phyloP scores from a whole-genome alignment of 2,113 vertebrate genomes.

The Anser brachyrhynchus region DNA sequence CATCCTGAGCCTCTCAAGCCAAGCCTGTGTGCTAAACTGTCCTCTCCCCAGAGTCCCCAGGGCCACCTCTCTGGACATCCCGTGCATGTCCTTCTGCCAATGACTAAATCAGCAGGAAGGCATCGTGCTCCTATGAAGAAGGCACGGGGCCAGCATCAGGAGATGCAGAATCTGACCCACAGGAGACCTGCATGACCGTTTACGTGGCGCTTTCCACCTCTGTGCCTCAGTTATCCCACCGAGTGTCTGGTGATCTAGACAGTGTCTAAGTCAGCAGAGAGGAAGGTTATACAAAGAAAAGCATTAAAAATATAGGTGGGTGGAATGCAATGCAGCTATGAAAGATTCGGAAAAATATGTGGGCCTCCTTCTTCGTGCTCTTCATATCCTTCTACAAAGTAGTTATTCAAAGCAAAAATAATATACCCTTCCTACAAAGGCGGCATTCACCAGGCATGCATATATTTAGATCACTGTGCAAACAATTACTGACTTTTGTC shows the following conservation, averaged over 20 bases:
- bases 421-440: neutral
- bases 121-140: neutral
- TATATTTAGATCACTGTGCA: neutral
- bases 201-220: neutral
- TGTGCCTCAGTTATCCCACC: neutral
- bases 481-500: neutral
- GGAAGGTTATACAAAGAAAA: neutral
- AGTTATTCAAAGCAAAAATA: conserved; percentile 11
- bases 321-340: neutral
- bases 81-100: accelerated
- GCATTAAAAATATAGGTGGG: neutral
- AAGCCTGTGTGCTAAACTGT: neutral
- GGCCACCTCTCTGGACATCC: accelerated
- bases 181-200: neutral
- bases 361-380: neutral
- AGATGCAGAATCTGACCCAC: neutral
- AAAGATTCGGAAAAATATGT: neutral
- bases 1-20: neutral
- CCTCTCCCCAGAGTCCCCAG: neutral
- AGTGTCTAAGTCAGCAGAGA: neutral
- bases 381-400: neutral
- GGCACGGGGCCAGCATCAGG: neutral
- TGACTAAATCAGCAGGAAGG: neutral
- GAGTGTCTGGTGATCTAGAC: neutral
- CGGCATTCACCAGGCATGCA: neutral